Base-by-base conservation (phyloP, 2,797 vertebrate species). In the Spatula clypeata region DNA sequence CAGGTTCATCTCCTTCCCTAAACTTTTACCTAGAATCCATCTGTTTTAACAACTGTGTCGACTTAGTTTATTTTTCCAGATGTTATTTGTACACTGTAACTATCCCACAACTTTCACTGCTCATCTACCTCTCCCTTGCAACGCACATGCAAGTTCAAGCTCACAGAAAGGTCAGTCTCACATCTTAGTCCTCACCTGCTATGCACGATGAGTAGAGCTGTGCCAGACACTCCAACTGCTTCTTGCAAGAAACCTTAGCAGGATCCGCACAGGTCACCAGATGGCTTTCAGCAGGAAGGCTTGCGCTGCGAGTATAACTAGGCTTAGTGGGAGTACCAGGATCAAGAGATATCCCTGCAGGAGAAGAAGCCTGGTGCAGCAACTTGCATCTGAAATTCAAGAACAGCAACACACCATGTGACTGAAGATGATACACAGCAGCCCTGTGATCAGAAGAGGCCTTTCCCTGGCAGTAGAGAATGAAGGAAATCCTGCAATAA, bases 171-270 rank as follows among this genome's bases (percentile, higher is more conserved):
- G 29, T 75, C 65, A 58, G 26, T n/a, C 58, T 79, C 70, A 16
- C 32, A 36, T 58, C 60, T 55, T 44, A 38, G 23, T 79, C 62
- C 44, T 96, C 96, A 99, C 99, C 99, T 94, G 99, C 97, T 96
- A 99, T 99, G 97, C 99, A 99, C 0, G 98, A 98, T 57, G 99
- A 99, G 95, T 99, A 99, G 31, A 99, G 96, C 67, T 98, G 98
- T 13, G 99, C 99, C 77, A 99, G 97, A 60, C 99, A 94, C 87
- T 99, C 98, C 90, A 99, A 93, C 83, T 99, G 98, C 34, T 96
- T 96, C 47, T 94, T 97, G 93, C 98, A 98, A 84, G 99, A 99
- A 86, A 99, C 99, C 95, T 99, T 98, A 45, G 96, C 90, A 54
- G 98, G 98, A 86, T 99, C 98, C 29, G 99, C 98, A 96, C 96